Conservation (phyloP, 2,888 invertebrate species). For the Polymixis flavicincta region DNA sequence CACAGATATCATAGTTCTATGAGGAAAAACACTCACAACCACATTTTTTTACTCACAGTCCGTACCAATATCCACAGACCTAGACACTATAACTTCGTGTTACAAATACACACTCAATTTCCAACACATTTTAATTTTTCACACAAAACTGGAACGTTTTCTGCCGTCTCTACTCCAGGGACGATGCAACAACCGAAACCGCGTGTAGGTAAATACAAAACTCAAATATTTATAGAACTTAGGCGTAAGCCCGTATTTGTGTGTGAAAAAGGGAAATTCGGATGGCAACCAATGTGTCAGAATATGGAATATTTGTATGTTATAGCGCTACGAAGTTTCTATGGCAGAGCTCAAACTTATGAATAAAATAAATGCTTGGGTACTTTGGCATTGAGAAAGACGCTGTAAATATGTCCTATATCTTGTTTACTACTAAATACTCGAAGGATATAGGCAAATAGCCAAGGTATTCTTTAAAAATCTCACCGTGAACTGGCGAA, state of each 20-base stretch:
- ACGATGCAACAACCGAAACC: conserved; percentile 65
- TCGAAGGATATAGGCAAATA: background rate
- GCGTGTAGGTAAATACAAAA: conserved; percentile 72
- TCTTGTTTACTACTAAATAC: background rate
- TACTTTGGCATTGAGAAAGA: conserved; percentile 15
- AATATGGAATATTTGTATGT: conserved; percentile 59
- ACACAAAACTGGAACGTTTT: conserved; percentile 45
- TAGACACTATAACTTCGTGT: background rate
- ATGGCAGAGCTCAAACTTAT: conserved; percentile 49
- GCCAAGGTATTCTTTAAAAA: too few relatives aligned
- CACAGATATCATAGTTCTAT: background rate
- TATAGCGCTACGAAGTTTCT: conserved; percentile 27
- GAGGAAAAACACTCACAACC: too few relatives aligned
- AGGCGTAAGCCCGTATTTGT: conserved; percentile 74
- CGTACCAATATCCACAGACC: background rate
- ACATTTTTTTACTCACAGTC: background rate
- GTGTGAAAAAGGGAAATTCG: conserved; percentile 64
- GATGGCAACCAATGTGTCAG: conserved; percentile 56
- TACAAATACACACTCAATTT: background rate
- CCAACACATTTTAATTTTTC: conserved; percentile 8
- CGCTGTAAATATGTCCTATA: background rate
- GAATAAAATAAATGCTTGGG: conserved; percentile 58
- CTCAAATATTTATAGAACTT: conserved; percentile 82
- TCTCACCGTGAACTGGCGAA: too few relatives aligned
- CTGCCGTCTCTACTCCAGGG: conserved; percentile 46